phyloP scores from a whole-genome alignment of 2,888 invertebrate species.

The Drosophila greeni region DNA sequence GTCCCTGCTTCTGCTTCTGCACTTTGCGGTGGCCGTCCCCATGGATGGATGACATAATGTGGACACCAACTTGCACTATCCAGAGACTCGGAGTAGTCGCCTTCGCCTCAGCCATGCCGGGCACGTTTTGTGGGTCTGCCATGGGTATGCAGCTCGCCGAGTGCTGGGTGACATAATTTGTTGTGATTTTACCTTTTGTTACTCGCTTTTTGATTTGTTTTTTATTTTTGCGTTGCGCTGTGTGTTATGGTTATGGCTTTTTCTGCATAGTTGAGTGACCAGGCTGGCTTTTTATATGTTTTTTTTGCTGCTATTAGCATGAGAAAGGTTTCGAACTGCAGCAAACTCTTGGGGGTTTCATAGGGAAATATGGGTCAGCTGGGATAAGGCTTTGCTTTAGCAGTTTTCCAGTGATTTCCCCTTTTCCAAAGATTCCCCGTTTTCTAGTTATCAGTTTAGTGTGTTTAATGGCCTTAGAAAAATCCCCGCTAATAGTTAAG shows the following conservation, averaged over 20 bases:
- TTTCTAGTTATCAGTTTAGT: too few relatives aligned
- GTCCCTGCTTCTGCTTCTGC: background rate
- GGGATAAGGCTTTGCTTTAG: background rate
- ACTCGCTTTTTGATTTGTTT: slow-evolving; percentile 9
- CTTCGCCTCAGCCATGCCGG: slow-evolving; percentile 36
- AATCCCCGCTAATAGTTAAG: background rate
- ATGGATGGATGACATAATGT: slow-evolving; percentile 31
- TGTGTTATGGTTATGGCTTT: slow-evolving; percentile 17
- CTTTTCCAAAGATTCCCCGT: too few relatives aligned
- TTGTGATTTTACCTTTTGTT: slow-evolving; percentile 8
- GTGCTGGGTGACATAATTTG: slow-evolving; percentile 38
- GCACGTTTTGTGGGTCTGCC: slow-evolving; percentile 60
- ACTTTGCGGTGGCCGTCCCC: slow-evolving; percentile 4
- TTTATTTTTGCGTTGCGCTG: background rate
- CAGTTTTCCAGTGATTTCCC: too few relatives aligned
- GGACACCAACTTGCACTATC: slow-evolving; percentile 20
- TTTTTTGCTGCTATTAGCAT: background rate
- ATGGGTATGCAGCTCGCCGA: too few relatives aligned
- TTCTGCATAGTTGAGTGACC: slow-evolving; percentile 18
- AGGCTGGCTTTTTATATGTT: background rate
- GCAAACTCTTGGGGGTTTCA: background rate
- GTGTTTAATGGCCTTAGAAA: too few relatives aligned
- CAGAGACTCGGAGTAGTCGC: background rate
- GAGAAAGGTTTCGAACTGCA: background rate
- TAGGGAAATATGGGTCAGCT: background rate